Evolutionary conservation across 2,888 invertebrate species (phyloP).

Genomic region (Nomada flava): DNA sequence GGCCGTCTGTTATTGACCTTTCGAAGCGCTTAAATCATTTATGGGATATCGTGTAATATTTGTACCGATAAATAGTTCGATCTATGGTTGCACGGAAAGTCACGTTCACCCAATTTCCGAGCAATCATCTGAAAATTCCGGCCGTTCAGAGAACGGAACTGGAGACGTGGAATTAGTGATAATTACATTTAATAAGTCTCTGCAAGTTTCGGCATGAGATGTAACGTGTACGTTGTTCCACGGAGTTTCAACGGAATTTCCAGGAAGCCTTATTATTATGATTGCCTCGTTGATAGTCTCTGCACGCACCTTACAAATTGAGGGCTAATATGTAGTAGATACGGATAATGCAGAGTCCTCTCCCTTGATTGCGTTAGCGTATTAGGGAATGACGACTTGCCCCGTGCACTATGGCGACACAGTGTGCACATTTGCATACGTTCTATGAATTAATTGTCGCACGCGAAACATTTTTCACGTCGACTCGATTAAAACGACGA

Average conservation of each 20-base stretch:
- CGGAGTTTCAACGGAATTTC: slow-evolving; percentile 25
- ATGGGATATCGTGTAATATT: too few relatives aligned
- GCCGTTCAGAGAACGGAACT: slow-evolving; percentile 24
- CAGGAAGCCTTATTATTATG: slow-evolving; percentile 20
- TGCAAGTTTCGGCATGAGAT: slow-evolving; percentile 39
- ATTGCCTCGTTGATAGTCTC: slow-evolving; percentile 40
- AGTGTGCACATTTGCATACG: too few relatives aligned
- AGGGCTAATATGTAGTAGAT: neutral
- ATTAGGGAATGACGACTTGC: neutral
- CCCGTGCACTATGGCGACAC: too few relatives aligned
- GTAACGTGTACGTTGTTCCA: slow-evolving; percentile 16
- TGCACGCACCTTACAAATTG: neutral
- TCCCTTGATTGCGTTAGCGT: neutral
- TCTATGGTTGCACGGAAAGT: slow-evolving; percentile 1
- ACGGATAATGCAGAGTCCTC: neutral
- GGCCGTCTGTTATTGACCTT: too few relatives aligned
- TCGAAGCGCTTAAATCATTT: too few relatives aligned
- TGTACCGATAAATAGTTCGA: neutral
- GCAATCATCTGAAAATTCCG: slow-evolving; percentile 38
- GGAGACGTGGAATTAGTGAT: slow-evolving; percentile 49
- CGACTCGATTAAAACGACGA: neutral
- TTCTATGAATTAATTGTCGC: too few relatives aligned
- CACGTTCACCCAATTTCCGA: slow-evolving; percentile 23
- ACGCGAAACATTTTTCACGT: neutral
- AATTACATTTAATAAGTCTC: slow-evolving; percentile 61